These are phyloP conservation scores for Eumerus sabulonum DNA, from an alignment of 2,888 invertebrate species.

Conservation along the genomic window DNA sequence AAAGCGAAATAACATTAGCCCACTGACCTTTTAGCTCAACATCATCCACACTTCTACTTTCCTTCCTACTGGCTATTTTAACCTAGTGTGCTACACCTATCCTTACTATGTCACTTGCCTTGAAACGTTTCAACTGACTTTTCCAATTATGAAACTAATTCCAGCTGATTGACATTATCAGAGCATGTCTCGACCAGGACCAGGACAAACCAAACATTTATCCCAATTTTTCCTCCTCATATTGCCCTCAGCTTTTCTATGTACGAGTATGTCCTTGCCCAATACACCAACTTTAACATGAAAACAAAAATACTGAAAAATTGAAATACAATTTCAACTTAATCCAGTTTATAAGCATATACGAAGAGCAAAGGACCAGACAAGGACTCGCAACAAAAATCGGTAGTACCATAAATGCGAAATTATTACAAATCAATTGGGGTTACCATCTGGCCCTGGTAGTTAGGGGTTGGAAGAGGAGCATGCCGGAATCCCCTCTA, in stretches of 20 bases:
- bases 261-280: too few relatives aligned
- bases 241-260: too few relatives aligned
- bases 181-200: constrained; percentile 36
- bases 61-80: too few relatives aligned
- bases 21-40: too few relatives aligned
- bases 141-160: constrained; percentile 64
- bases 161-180: constrained; percentile 63
- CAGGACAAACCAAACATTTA: constrained; percentile 57
- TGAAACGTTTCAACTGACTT: constrained; percentile 52
- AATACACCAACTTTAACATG: not conserved
- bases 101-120: too few relatives aligned
- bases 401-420: constrained; percentile 72
- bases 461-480: constrained; percentile 35
- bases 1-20: too few relatives aligned
- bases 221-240: constrained; percentile 31
- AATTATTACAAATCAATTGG: constrained; percentile 78
- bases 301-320: not conserved
- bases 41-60: too few relatives aligned
- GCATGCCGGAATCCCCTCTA: constrained; percentile 55
- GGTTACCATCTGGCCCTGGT: constrained; percentile 52
- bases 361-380: not conserved
- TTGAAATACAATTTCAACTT: not conserved
- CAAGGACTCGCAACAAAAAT: constrained; percentile 31
- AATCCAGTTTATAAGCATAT: not conserved
- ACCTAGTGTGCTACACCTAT: too few relatives aligned